Conservation (phyloP, 2,113 vertebrate species). For the Theristicus caerulescens region DNA sequence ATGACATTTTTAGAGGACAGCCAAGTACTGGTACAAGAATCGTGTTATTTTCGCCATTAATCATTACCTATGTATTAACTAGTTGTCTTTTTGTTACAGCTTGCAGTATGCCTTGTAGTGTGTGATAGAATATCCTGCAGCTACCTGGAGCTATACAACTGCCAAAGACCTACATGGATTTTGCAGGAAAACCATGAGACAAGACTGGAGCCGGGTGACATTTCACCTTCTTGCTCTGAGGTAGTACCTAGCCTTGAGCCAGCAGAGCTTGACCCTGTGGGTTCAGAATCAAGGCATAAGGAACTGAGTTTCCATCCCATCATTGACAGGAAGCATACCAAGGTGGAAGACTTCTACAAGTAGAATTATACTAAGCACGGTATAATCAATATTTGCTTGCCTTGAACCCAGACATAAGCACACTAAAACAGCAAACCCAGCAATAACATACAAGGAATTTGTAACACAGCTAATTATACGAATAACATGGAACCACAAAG, state of each 20-base stretch:
- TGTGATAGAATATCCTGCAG: not conserved
- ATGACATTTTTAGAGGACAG: not conserved
- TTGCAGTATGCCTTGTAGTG: not conserved
- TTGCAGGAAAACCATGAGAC: not conserved
- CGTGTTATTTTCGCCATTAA: not conserved
- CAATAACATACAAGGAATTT: not conserved
- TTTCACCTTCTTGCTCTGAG: not conserved
- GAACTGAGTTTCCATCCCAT: not conserved
- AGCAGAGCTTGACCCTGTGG: not conserved
- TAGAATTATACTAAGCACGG: not conserved
- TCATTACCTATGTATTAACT: not conserved
- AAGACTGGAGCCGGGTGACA: not conserved
- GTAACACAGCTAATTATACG: not conserved
- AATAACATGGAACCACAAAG: not conserved
- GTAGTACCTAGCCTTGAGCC: not conserved
- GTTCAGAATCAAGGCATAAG: not conserved
- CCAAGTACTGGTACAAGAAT: not conserved
- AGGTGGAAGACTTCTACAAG: not conserved
- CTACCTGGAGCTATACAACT: not conserved
- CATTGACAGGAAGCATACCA: not conserved
- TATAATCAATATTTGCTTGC: not conserved
- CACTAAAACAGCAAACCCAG: not conserved
- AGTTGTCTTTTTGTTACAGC: not conserved
- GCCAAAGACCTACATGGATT: not conserved
- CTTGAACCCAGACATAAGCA: not conserved